Base-by-base conservation (phyloP, 2,797 vertebrate genomes). In the Glossophaga mutica region DNA sequence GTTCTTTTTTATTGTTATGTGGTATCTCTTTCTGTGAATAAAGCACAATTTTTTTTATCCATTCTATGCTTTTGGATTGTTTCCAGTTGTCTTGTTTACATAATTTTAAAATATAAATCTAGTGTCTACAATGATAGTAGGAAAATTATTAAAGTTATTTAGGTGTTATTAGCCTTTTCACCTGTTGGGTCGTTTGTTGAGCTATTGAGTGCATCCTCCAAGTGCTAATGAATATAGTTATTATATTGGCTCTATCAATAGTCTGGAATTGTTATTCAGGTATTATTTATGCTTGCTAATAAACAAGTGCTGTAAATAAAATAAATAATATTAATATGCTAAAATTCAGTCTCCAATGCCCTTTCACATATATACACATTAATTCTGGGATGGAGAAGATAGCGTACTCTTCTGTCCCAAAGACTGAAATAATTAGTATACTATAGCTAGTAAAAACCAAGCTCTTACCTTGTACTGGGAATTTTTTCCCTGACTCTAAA, bases 231-330 rank as follows among this genome's bases (percentile, higher is more conserved):
- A 91, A 81, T 71, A 19, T 76, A 67, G 76, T 93, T 92, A 94
- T 90, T 96, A 57, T 14, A 74, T 48, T 65, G 37, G 10, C 21
- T 81, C 8, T 95, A 87, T 94, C 94, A 81, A 68, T 93, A 82
- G 68, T 85, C 39, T 90, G 42, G 16, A 7, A 3, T 29, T 91
- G 9, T 81, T 57, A 90, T 77, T n/a, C 88, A n/a, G 44, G 37
- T 71, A 82, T 76, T 93, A 87, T 65, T 96, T 62, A 90, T 6
- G 87, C 57, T 93, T 89, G n/a, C 44, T 91, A 96, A 67, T 87
- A 93, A 88, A 52, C 50, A 95, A 77, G 42, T 57, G 15, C 44
- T 90, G 70, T 90, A 81, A 76, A 65, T 82, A 76, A 87, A 82
- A 74, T 88, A 86, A 94, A 50, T 86, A 87, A 62, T 26, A 84